Base-by-base conservation (phyloP, 1,140 invertebrate genomes). In the Dolichoris vasculosae region DNA sequence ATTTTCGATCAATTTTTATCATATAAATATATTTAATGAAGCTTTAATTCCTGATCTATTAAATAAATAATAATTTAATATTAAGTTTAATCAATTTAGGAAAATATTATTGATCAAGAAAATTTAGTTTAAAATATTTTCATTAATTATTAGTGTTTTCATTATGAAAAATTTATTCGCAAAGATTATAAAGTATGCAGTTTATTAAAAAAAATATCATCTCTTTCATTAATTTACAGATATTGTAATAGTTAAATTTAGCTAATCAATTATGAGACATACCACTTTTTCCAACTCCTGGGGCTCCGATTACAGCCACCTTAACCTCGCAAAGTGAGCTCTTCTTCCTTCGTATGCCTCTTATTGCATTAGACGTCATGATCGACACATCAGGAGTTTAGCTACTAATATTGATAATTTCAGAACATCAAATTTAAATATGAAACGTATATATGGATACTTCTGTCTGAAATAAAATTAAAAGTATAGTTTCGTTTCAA, bases 211-310 rank as follows among this genome's bases (percentile, higher is more conserved):
- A 46, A 7, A 46, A 7, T 46, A 46, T 7, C 13, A 46, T 46
- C 6, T 46, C 43, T 13, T 46, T 6, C 43, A 46, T 46, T 46
- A 13, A 46, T 46, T 46, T 7, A 6, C 43, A 6, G 43, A 59
- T 59, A 59, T 7, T 13, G 23, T 4, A 59, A 17, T 17, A 51
- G 55, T 2, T 59, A 2, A 26, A 59, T 26, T 3, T 7, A 26
- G 1, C 55, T 26, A 23, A 59, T 26, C 0, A 75, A 30, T 75
- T n/a, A 75, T 46, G 2, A 69, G n/a, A 94, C 95, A 94, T 94
- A 98, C 97, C 97, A 90, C 96, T 98, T 94, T 98, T 98, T 69
- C 97, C 97, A 82, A 98, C 97, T 83, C 96, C 96, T 11, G 97
- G 96, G 64, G 96, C 96, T 82, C 97, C 97, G 86, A 98, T 94